Evolutionary conservation across 2,797 vertebrate genomes (phyloP).

Genomic region (Chelon labrosus): DNA sequence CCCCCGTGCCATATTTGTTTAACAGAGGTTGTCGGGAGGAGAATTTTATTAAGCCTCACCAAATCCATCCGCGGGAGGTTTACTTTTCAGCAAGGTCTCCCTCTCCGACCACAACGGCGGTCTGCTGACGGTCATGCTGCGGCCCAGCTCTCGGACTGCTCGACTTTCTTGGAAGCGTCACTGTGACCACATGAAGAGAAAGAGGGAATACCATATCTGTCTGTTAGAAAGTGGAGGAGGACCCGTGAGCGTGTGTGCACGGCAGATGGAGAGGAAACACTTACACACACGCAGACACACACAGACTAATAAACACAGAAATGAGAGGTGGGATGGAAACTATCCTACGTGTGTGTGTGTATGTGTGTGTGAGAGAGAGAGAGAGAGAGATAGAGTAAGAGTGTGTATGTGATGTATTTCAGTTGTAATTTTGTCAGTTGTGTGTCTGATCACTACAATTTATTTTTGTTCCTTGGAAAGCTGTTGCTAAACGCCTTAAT

Average conservation of each 20-base stretch:
- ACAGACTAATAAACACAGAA: constrained; percentile 55
- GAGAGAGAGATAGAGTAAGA: not conserved
- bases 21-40: constrained; percentile 77
- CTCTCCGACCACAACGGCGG: constrained; percentile 78
- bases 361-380: not conserved
- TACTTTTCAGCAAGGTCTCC: constrained; percentile 81
- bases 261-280: constrained; percentile 40
- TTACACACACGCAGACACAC: constrained; percentile 27
- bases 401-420: not conserved
- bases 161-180: constrained; percentile 79
- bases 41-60: constrained; percentile 70
- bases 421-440: constrained; percentile 6
- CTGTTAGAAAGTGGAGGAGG: constrained; percentile 56
- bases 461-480: constrained; percentile 4
- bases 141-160: constrained; percentile 71
- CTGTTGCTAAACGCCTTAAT: constrained; percentile 11
- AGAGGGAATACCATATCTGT: constrained; percentile 73
- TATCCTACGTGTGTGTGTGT: constrained; percentile 21
- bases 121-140: constrained; percentile 77
- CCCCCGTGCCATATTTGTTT: constrained; percentile 72
- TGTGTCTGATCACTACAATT: constrained; percentile 20
- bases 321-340: constrained; percentile 47
- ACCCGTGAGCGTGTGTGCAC: constrained; percentile 39
- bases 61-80: constrained; percentile 64
- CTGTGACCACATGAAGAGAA: constrained; percentile 78